Evolutionary conservation across 2,888 invertebrate species (phyloP), one percentile per base, ranked within the genome.

Genomic region (Cheilosia soror): DNA sequence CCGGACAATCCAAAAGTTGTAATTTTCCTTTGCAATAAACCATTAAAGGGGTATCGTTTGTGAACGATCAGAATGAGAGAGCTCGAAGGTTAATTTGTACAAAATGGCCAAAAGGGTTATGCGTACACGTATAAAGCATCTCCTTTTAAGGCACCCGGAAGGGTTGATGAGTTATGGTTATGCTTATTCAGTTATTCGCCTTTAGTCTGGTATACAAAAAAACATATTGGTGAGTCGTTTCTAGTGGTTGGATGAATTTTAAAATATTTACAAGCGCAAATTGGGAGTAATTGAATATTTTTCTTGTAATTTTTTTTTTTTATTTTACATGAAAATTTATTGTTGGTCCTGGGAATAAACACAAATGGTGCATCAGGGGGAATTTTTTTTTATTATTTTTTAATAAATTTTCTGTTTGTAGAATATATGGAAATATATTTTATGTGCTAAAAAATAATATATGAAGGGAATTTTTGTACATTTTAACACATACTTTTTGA

Each of bases 261-360:
- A 66, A 79, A 72, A 60, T 79, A 72, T 73, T 66, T 73, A 71
- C 60, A 82, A 71, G 37, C 66, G 55, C 60, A 82, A 82, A 77
- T 77, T 77, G 58, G 47, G 55, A 77, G 66, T 82, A 82, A 82
- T 82, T 77, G 82, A 82, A 77, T 77, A 72, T 77, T 77, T 77
- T 82, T 25, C 25, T 62, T 65, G 5, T 1, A 20, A 31, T 33
- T 33, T 58, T 33, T 53, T 55, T 42, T 79, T 37, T 55, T 11
- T 72, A 55, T 29, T 66, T 33, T 60, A 58, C 60, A 40, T 57
- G 31, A 57, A 65, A 58, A 81, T 81, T 81, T 81, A 81, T 69
- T 69, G 63, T 65, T 13, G 31, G 53, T 33, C 68, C 55, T 80
- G 73, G 80, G 73, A 80, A 80, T 73, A 57, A 49, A 55, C 51